phyloP scores from a whole-genome alignment of 2,113 vertebrate species.

The Trichomycterus rosablanca region DNA sequence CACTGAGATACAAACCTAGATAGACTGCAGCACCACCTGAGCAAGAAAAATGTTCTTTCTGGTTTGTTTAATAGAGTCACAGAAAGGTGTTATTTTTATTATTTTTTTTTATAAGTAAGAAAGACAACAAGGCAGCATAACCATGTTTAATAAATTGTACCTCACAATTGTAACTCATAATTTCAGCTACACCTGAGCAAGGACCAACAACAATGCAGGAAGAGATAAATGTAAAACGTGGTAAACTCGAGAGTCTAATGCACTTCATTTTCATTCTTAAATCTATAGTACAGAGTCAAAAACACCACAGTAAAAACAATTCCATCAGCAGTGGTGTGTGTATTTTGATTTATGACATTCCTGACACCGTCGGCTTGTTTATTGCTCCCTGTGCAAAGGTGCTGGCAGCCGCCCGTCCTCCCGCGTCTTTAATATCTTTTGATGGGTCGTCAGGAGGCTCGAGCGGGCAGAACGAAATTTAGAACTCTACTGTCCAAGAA shows the following conservation, averaged over 20 bases:
- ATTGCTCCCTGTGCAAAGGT: conserved; percentile 38
- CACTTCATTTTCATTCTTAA: conserved; percentile 40
- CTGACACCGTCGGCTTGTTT: conserved; percentile 52
- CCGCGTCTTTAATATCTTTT: conserved; percentile 50
- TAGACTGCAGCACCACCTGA: too few species aligned
- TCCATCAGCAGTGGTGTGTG: conserved; percentile 47
- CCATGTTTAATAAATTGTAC: too few species aligned
- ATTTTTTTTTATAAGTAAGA: too few species aligned
- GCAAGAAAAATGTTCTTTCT: too few species aligned
- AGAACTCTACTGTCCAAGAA: conserved; percentile 25
- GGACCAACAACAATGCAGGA: too few species aligned
- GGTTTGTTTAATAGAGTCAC: too few species aligned
- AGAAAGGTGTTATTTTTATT: too few species aligned
- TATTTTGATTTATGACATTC: conserved; percentile 53
- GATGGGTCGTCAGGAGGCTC: conserved; percentile 39
- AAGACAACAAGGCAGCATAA: too few species aligned
- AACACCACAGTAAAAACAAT: conserved; percentile 38
- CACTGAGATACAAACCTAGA: too few species aligned
- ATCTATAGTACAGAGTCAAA: conserved; percentile 45
- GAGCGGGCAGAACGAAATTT: conserved; percentile 34
- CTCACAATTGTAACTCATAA: too few species aligned
- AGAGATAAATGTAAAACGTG: conserved; percentile 39
- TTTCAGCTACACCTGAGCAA: too few species aligned
- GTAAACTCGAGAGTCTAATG: conserved; percentile 26
- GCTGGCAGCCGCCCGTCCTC: conserved; percentile 42